Evolutionary conservation across 1,140 invertebrate species (phyloP).

Genomic region (Drosophila varians): DNA sequence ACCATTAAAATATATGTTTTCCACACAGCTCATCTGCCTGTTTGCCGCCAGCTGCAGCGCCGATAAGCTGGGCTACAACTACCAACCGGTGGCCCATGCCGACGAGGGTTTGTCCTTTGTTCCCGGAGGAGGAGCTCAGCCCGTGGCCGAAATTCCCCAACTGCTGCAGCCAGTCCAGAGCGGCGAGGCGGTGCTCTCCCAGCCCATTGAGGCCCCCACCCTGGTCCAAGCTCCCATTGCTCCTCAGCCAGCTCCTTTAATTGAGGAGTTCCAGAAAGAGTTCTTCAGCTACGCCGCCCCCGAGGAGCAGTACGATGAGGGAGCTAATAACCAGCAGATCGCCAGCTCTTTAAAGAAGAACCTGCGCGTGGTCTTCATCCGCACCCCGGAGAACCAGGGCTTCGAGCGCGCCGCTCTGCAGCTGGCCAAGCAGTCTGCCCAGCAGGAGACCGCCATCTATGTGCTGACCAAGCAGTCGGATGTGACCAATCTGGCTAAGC

Average conservation of each 20-base stretch:
- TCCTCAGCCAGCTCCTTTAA: constrained; percentile 34
- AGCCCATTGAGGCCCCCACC: constrained; percentile 47
- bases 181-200: constrained; percentile 64
- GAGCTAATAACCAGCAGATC: constrained; percentile 48
- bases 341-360: constrained; percentile 88
- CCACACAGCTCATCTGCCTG: constrained; percentile 57
- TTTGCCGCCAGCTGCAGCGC: constrained; percentile 63
- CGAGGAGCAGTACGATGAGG: constrained; percentile 74
- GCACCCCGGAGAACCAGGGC: constrained; percentile 87
- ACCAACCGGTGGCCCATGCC: constrained; percentile 63
- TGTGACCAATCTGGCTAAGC: constrained; percentile 59
- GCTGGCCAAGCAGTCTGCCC: constrained; percentile 85
- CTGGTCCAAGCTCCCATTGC: constrained; percentile 15
- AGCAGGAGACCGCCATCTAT: constrained; percentile 89
- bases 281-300: constrained; percentile 74
- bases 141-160: constrained; percentile 16
- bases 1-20: too few relatives aligned
- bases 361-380: constrained; percentile 94
- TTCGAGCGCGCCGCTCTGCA: constrained; percentile 86
- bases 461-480: constrained; percentile 89
- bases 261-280: constrained; percentile 73
- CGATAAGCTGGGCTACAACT: constrained; percentile 73
- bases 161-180: constrained; percentile 34
- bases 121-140: constrained; percentile 23
- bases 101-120: constrained; percentile 66